Evolutionary conservation across 2,888 invertebrate species (phyloP).

Genomic region (Electrophaes corylata): DNA sequence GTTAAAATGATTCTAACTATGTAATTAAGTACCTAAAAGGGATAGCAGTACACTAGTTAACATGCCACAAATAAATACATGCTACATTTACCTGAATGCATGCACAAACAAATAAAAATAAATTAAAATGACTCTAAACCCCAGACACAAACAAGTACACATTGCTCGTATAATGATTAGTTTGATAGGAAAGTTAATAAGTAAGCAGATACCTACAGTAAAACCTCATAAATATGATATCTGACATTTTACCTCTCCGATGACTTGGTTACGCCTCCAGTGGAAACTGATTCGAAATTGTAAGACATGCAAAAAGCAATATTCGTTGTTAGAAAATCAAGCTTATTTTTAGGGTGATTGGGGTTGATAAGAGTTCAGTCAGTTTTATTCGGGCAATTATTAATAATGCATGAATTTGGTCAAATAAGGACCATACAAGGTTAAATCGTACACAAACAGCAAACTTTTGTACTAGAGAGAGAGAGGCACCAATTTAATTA

Average conservation of each 20-base stretch:
- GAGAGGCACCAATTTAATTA: background rate
- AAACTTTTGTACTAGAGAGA: too few species aligned
- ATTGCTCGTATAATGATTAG: constrained; percentile 3
- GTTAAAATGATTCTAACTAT: too few species aligned
- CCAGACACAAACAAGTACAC: background rate
- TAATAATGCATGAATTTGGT: background rate
- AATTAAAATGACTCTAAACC: too few species aligned
- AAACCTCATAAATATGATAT: constrained; percentile 11
- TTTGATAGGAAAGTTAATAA: background rate
- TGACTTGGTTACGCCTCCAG: constrained; percentile 86
- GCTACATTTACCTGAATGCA: too few species aligned
- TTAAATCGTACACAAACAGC: background rate
- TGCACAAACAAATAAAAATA: too few species aligned
- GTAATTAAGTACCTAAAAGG: too few species aligned
- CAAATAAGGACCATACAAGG: background rate
- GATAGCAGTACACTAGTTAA: too few species aligned
- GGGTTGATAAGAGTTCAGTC: background rate
- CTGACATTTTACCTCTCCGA: constrained; percentile 77
- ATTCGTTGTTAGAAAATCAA: constrained; percentile 72
- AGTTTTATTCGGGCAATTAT: constrained; percentile 4
- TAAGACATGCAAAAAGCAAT: constrained; percentile 88
- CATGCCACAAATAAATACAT: too few species aligned
- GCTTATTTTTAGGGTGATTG: background rate
- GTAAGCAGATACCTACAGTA: background rate
- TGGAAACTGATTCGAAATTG: constrained; percentile 87